Base-by-base conservation (phyloP, 2,797 vertebrate species). In the Pantherophis alleghaniensis region DNA sequence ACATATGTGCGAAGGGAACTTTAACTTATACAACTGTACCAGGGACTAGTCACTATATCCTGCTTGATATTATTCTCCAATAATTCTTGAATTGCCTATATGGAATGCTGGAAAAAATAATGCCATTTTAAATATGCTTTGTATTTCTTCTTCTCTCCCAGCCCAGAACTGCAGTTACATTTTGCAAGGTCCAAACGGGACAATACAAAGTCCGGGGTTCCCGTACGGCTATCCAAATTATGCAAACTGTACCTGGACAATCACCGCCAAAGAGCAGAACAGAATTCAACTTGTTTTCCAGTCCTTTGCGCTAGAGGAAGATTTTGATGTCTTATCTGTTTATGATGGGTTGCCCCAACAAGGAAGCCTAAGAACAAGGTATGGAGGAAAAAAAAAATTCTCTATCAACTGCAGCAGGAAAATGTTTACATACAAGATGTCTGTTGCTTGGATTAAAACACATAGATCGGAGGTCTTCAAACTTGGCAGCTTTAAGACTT, bases 151-250 rank as follows among this genome's bases (percentile, higher is more conserved):
- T 92, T 95, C 96, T 94, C 56, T 56, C 37, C 42, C 94, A 99
- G 99, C 98, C 97, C 99, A 99, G 97, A 99, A 99, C 98, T 99
- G 99, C 98, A 99, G 98, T 59, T 98, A 99, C 97, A 97, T 98
- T 91, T 97, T 99, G 96, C 98, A 98, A 94, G 99, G 98, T 96
- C 98, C 99, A 92, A 99, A 99, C 59, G 99, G 99, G 96, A 99
- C 99, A 0, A 98, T 99, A 95, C 99, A 99, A 97, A 99, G 99
- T 96, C 99, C 99, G 0, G 99, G 99, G 94, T 99, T 99, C 94
- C 99, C 99, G 0, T 99, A 99, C 1, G 99, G 99, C 95, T 99
- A 99, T 96, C 99, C 99, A 92, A 99, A 99, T 98, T 99, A 99
- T 37, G 99, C 99, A 98, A 99, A 99, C 98, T 99, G 99, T 97